phyloP scores from a whole-genome alignment of 92 coral and sea anemone genomes.

The Hydrozoanthus gracilis region DNA sequence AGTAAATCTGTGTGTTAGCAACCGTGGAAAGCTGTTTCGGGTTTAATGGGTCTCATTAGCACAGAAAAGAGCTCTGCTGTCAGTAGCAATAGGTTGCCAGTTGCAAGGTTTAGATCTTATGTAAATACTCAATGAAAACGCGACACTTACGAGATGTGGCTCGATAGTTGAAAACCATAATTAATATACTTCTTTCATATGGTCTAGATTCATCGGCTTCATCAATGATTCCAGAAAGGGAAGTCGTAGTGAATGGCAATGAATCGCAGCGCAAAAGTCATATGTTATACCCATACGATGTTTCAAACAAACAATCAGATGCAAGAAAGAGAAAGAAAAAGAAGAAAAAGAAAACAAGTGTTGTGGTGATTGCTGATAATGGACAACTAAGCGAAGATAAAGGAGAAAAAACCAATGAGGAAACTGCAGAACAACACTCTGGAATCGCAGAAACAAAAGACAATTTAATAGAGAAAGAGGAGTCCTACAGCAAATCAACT shows the following conservation, averaged over 20 bases:
- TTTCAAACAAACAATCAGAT: conserved; percentile 40
- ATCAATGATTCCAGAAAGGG: conserved; percentile 20
- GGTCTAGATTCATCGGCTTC: conserved; percentile 16
- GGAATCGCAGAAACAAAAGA: conserved; percentile 7
- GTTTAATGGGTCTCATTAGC: too few relatives aligned
- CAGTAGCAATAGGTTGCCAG: too few relatives aligned
- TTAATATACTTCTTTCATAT: background rate
- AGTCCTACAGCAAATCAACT: background rate
- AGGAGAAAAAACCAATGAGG: conserved; percentile 1
- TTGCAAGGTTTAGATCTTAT: background rate
- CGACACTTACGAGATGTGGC: background rate
- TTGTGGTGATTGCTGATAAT: conserved; percentile 79
- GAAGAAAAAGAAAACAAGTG: conserved; percentile 74
- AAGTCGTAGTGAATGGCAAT: conserved; percentile 49
- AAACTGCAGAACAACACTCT: background rate
- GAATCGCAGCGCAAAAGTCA: conserved; percentile 13
- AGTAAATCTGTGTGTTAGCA: too few relatives aligned
- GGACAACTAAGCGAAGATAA: background rate
- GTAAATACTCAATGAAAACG: background rate
- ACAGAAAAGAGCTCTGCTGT: too few relatives aligned
- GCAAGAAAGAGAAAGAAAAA: conserved; percentile 67
- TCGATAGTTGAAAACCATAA: background rate
- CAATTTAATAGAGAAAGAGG: background rate
- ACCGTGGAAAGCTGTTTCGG: too few relatives aligned
- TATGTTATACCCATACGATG: conserved; percentile 15